A percentile compares a stretch with the other conserved stretches of the same genome.
Conservation (phyloP, 2,888 invertebrate genomes). For the Oasisia sp. region DNA sequence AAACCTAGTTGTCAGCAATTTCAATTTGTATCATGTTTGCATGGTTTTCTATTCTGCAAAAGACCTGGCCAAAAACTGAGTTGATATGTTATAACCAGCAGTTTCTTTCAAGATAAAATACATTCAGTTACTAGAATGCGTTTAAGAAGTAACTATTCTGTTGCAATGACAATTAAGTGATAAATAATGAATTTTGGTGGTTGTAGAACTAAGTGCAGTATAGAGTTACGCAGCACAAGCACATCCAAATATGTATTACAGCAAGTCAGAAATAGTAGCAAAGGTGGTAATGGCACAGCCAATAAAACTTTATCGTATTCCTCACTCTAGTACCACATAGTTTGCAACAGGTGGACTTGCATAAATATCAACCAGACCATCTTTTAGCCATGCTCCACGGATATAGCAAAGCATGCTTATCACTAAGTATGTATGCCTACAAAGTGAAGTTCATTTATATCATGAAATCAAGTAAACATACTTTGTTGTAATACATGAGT, state of each 20-base stretch:
- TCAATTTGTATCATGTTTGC: no score
- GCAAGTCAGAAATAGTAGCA: slow-evolving; percentile 14
- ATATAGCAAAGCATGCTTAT: background rate
- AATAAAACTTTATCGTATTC: background rate
- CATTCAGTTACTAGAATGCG: background rate
- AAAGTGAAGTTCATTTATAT: no score
- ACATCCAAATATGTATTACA: background rate
- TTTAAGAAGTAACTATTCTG: background rate
- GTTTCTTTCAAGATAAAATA: background rate
- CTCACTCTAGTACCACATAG: no score
- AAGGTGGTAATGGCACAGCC: background rate
- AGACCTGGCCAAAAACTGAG: background rate
- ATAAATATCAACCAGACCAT: no score
- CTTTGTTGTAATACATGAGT: no score
- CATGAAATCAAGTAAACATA: no score
- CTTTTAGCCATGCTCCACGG: no score
- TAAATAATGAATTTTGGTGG: background rate
- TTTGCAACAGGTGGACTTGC: no score
- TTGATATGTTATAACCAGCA: background rate
- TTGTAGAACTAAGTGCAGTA: background rate
- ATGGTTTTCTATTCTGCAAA: no score
- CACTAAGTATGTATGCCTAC: background rate
- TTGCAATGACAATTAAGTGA: background rate
- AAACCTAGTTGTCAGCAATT: no score
- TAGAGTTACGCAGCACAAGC: background rate